Base-by-base conservation (phyloP, 2,113 vertebrate species). In the Periophthalmodon schlosseri region DNA sequence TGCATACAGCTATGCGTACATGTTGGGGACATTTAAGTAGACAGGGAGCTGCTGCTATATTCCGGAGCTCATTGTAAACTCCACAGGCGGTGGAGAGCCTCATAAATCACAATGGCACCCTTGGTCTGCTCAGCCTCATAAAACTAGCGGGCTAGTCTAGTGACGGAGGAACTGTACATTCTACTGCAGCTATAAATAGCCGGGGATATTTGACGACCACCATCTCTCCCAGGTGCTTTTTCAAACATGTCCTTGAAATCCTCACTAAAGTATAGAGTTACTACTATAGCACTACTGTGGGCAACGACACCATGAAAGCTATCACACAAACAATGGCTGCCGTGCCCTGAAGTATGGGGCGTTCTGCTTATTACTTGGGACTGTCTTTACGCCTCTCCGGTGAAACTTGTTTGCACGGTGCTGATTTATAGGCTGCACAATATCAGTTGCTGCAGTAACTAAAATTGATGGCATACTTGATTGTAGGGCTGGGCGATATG, bases 51-150 rank as follows among this genome's bases (percentile, higher is more conserved):
- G 2, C 1, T 20, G 3, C 1, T 66, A 54, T 81, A 75, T 78
- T 77, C 80, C 44, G 78, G 63, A 66, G 73, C 70, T 50, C 58
- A 75, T 79, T 74, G 65, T 80, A 70, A 52, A 78, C 69, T 73
- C 74, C 24, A 75, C 70, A 83, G 82, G 28, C 44, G 60, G 60
- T 3, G n/a, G 20, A 16, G 64, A 78, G 44, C 57, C 54, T 63
- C 79, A 72, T 92, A 89, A 91, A 93, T 90, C 91, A 81, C 69
- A 78, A 12, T 72, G 80, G 81, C 78, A 77, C 58, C 44, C 50
- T 65, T 46, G 10, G 54, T 73, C 77, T 86, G 79, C 46, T 72
- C 68, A 75, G 79, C 73, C 81, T 89, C 79, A 81, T 89, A 86
- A 89, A 68, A 74, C 21, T 46, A 68, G 34, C 68, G 63, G 74